These are phyloP conservation scores for Choristoneura rosaceana DNA, from an alignment of 2,888 invertebrate genomes.

Conservation along the genomic window DNA sequence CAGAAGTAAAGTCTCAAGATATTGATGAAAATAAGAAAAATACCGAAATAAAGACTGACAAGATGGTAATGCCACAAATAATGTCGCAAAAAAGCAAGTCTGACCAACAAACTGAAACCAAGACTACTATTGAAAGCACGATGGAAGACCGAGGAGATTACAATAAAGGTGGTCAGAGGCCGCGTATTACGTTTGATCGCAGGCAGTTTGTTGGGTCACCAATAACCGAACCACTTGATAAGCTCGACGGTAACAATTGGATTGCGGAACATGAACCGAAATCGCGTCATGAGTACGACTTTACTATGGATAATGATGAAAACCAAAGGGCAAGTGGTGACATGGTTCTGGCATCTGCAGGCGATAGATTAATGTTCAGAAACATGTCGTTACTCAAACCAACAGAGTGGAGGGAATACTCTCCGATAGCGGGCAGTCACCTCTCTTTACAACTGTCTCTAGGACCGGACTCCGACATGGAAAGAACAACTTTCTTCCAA, in stretches of 20 bases:
- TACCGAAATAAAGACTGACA: not conserved
- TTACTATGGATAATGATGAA: no score
- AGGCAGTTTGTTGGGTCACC: constrained; percentile 41
- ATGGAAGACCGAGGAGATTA: constrained; percentile 46
- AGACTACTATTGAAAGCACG: not conserved
- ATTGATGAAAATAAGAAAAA: not conserved
- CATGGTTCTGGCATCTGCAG: constrained; percentile 39
- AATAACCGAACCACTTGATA: constrained; percentile 57
- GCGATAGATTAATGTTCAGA: constrained; percentile 53
- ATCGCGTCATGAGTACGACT: constrained; percentile 10
- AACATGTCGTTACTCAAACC: constrained; percentile 61
- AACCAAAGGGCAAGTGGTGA: not conserved
- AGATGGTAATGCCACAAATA: not conserved
- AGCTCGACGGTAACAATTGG: constrained; percentile 56
- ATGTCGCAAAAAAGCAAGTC: constrained; percentile 3
- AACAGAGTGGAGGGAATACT: constrained; percentile 59
- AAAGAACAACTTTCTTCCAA: constrained; percentile 59
- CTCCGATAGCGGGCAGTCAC: constrained; percentile 55
- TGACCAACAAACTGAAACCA: not conserved
- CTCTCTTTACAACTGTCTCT: constrained; percentile 62
- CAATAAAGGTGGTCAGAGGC: constrained; percentile 43
- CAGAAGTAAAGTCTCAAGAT: constrained; percentile 1
- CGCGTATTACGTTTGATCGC: constrained; percentile 45
- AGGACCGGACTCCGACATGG: constrained; percentile 50
- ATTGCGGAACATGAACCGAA: constrained; percentile 51